Evolutionary conservation across 1,140 invertebrate species (phyloP).

Genomic region (Cotesia glomerata): DNA sequence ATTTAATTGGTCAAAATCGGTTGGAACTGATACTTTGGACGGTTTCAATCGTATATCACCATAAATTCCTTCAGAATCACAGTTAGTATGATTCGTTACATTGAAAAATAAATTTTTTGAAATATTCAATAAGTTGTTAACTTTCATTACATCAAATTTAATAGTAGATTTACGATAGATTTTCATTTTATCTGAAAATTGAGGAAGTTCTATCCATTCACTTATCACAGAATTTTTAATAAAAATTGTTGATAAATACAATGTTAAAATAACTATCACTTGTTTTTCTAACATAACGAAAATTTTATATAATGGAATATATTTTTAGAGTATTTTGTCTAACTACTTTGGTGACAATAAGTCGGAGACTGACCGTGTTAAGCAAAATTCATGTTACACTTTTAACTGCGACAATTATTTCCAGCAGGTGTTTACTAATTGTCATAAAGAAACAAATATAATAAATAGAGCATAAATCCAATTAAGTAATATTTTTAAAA

Average conservation of each 20-base stretch:
- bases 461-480: too few species aligned
- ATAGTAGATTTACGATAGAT: conserved; percentile 43
- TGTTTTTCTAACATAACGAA: background rate
- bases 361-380: conserved; percentile 7
- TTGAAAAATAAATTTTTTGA: background rate
- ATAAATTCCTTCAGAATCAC: background rate
- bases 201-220: conserved; percentile 57
- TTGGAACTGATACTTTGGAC: too few species aligned
- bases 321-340: background rate
- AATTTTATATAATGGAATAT: background rate
- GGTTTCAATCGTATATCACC: too few species aligned
- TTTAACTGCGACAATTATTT: conserved; percentile 6
- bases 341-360: background rate
- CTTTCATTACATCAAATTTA: background rate
- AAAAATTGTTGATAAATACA: conserved; percentile 22
- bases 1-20: too few species aligned
- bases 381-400: background rate
- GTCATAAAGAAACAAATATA: background rate
- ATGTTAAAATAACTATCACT: background rate
- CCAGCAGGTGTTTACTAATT: background rate
- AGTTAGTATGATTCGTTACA: background rate
- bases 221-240: background rate
- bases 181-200: conserved; percentile 53
- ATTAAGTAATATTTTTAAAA: too few species aligned
- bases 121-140: background rate